Evolutionary conservation across 2,888 invertebrate genomes (phyloP).

Genomic region (Archips xylosteana): DNA sequence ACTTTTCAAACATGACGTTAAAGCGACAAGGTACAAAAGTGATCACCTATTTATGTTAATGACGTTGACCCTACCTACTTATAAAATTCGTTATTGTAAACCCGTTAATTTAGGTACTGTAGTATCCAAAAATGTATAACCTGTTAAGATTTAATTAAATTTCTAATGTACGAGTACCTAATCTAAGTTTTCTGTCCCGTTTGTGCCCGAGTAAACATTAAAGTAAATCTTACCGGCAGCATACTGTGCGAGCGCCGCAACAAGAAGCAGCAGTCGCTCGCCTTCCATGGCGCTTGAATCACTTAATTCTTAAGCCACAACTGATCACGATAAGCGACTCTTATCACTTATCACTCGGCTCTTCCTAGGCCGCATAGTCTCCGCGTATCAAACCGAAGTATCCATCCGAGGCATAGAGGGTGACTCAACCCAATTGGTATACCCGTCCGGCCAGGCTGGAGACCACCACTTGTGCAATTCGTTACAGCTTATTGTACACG

Average conservation of each 20-base stretch:
- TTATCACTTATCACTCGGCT: constrained; percentile 23
- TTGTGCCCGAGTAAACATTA: too few species aligned
- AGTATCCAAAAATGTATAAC: too few species aligned
- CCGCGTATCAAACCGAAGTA: neutral
- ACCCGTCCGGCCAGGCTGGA: constrained; percentile 37
- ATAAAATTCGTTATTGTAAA: too few species aligned
- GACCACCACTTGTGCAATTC: constrained; percentile 57
- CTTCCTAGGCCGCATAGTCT: constrained; percentile 25
- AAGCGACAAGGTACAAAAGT: too few species aligned
- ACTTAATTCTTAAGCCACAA: constrained; percentile 7
- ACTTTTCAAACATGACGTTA: too few species aligned
- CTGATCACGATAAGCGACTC: constrained; percentile 22
- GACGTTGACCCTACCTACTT: too few species aligned
- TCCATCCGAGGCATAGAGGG: neutral
- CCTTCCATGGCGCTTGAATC: constrained; percentile 20
- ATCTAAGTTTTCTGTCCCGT: too few species aligned
- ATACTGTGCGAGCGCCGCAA: constrained; percentile 17
- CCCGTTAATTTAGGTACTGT: too few species aligned
- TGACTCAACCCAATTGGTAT: constrained; percentile 17
- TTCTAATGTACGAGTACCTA: too few species aligned
- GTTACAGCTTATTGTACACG: constrained; percentile 51
- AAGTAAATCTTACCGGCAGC: constrained; percentile 16
- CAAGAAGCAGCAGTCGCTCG: constrained; percentile 6
- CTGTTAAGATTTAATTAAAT: too few species aligned
- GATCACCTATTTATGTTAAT: too few species aligned